Conservation (phyloP, 2,113 vertebrate species). For the Apteryx owenii region DNA sequence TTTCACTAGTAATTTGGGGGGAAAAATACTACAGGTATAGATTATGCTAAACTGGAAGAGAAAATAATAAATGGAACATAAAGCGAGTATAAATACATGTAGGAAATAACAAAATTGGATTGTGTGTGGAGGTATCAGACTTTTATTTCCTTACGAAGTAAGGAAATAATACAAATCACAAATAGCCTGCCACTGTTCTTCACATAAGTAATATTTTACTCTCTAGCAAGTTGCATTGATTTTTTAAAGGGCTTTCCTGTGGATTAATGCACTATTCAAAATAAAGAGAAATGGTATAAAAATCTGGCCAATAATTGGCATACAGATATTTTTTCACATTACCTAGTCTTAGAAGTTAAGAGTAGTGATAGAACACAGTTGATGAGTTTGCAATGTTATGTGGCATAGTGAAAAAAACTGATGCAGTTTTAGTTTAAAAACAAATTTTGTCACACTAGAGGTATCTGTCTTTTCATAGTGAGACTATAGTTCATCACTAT, state of each 20-base stretch:
- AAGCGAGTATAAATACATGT: background rate
- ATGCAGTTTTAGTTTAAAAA: background rate
- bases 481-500: background rate
- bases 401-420: background rate
- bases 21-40: rapidly evolving
- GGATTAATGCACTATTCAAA: background rate
- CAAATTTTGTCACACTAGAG: background rate
- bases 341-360: background rate
- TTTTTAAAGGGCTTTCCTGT: background rate
- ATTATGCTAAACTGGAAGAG: background rate
- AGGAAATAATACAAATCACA: background rate
- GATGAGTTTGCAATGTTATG: background rate
- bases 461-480: background rate
- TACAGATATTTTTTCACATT: background rate
- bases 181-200: background rate
- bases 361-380: background rate
- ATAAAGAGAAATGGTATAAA: background rate
- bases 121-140: background rate
- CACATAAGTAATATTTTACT: background rate
- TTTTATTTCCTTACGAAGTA: background rate
- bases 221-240: background rate
- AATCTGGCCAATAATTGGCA: background rate
- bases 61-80: background rate
- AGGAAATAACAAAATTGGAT: background rate
- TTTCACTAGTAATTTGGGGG: background rate